These are phyloP conservation scores for Pomacea maculata DNA, from an alignment of 1,140 invertebrate genomes.

Conservation along the genomic window DNA sequence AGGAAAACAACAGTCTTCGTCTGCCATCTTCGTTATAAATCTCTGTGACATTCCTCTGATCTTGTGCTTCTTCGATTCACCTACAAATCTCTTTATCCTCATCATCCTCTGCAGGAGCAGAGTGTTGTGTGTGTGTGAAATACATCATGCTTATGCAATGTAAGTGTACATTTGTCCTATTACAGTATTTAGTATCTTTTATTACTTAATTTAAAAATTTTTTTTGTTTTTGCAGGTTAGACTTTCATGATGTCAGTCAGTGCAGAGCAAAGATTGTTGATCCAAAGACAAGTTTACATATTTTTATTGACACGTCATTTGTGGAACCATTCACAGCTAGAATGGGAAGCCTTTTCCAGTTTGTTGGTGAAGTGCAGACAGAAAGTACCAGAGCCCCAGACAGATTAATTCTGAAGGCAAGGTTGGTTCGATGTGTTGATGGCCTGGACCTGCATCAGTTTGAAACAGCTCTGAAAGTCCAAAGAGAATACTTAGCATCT, in stretches of 20 bases:
- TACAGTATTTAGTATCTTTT: not conserved
- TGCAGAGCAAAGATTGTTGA: constrained; percentile 40
- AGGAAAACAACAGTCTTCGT: too few species aligned
- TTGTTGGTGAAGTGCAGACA: constrained; percentile 46
- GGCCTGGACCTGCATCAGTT: constrained; percentile 45
- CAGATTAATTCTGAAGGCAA: constrained; percentile 32
- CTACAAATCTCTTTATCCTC: too few species aligned
- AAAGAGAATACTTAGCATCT: constrained; percentile 40
- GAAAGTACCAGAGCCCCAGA: not conserved
- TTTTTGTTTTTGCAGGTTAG: constrained; percentile 30
- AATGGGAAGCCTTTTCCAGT: constrained; percentile 43
- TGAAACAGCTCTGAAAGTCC: constrained; percentile 35
- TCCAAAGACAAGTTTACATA: constrained; percentile 26
- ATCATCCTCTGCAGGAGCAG: too few species aligned
- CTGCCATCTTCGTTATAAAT: too few species aligned
- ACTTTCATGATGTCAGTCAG: constrained; percentile 32
- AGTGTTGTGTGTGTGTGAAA: too few species aligned
- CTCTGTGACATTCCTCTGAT: too few species aligned
- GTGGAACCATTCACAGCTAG: constrained; percentile 47
- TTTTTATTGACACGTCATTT: constrained; percentile 41
- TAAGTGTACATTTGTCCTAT: not conserved
- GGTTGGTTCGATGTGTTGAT: constrained; percentile 47
- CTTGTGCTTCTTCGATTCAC: too few species aligned
- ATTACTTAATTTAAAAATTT: not conserved
- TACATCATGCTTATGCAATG: too few species aligned